Evolutionary conservation across 1,140 invertebrate genomes (phyloP).

Genomic region (Lerema accius): DNA sequence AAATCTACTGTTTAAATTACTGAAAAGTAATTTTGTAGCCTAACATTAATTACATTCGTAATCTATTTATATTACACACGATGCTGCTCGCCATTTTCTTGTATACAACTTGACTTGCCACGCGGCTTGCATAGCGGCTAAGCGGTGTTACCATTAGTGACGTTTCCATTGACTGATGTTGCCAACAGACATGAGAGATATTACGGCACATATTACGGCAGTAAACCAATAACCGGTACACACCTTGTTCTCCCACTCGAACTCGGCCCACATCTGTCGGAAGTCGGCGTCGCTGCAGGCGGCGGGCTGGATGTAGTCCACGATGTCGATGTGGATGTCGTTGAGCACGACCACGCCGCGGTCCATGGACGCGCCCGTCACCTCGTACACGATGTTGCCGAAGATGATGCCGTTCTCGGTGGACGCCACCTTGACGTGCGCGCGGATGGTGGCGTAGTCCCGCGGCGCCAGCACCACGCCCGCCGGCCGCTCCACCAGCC

Average conservation of each 20-base stretch:
- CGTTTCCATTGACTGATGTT: no score
- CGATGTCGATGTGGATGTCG: constrained; percentile 99
- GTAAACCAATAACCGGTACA: no score
- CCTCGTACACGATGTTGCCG: constrained; percentile 96
- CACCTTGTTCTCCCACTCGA: constrained; percentile 99
- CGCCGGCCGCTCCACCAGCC: constrained; percentile 98
- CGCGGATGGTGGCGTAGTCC: constrained; percentile 99
- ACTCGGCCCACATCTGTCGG: constrained; percentile 99
- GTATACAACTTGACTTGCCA: no score
- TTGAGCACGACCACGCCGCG: constrained; percentile 98
- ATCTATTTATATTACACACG: no score
- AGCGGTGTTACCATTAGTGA: no score
- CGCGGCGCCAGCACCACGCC: constrained; percentile 97
- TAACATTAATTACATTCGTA: no score
- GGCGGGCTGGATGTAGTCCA: constrained; percentile 99
- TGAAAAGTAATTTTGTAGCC: no score
- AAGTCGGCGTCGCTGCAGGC: constrained; percentile 97
- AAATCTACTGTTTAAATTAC: no score
- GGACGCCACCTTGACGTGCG: constrained; percentile 96
- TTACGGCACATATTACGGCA: no score
- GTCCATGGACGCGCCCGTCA: constrained; percentile 95
- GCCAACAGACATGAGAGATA: no score
- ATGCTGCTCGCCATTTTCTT: no score
- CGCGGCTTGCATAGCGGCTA: no score
- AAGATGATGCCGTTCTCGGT: constrained; percentile 99